Evolutionary conservation across 2,113 vertebrate species (phyloP).

Genomic region (Upupa epops): DNA sequence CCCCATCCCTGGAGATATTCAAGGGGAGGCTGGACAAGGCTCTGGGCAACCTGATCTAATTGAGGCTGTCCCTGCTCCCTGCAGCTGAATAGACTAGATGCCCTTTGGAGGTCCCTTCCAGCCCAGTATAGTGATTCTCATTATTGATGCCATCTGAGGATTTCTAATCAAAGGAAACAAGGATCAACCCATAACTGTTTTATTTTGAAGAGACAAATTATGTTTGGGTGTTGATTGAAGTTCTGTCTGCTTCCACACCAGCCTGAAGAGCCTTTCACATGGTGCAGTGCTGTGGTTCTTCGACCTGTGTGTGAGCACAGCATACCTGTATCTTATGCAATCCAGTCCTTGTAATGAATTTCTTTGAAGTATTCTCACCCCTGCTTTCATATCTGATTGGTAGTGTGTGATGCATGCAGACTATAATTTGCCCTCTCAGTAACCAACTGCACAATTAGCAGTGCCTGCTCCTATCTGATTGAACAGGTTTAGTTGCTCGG

Average conservation of each 20-base stretch:
- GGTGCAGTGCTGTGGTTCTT: not conserved
- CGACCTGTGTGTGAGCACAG: not conserved
- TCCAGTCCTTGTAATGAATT: slow-evolving; percentile 5
- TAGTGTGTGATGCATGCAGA: slow-evolving; percentile 10
- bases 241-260: not conserved
- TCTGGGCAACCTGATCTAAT: too few relatives aligned
- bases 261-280: not conserved
- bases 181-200: not conserved
- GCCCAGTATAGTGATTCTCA: not conserved
- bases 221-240: not conserved
- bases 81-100: too few relatives aligned
- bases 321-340: slow-evolving; percentile 34
- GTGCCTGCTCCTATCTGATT: slow-evolving; percentile 32
- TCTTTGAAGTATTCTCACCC: slow-evolving; percentile 39
- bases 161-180: slow-evolving; percentile 1
- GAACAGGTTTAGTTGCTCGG: slow-evolving; percentile 8
- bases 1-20: too few relatives aligned
- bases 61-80: too few relatives aligned
- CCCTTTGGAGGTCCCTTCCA: too few relatives aligned
- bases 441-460: slow-evolving; percentile 29
- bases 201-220: slow-evolving; percentile 15
- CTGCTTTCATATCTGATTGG: slow-evolving; percentile 23
- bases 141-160: not conserved
- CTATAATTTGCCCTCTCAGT: slow-evolving; percentile 37
- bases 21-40: too few relatives aligned